phyloP scores from a whole-genome alignment of 2,888 invertebrate species.

The Piscicola geometra region DNA sequence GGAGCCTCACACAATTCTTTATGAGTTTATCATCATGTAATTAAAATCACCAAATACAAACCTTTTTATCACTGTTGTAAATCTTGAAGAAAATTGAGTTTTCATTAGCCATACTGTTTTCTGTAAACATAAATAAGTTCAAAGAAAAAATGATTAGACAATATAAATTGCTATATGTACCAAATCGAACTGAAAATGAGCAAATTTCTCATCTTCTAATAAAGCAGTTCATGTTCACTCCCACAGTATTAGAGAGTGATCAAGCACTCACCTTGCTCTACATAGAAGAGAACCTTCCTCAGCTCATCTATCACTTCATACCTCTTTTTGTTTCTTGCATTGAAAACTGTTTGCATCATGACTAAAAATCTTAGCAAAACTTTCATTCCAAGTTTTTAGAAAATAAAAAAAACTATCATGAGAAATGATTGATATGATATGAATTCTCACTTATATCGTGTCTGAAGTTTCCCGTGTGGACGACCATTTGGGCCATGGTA shows the following conservation, averaged over 20 bases:
- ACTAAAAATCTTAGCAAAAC: background rate
- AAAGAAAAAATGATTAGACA: no score
- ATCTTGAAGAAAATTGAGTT: constrained; percentile 26
- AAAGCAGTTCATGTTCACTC: no score
- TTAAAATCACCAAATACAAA: no score
- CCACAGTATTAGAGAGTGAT: no score
- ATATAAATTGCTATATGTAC: no score
- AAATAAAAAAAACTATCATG: background rate
- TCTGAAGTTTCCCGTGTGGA: constrained; percentile 43
- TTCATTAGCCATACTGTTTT: background rate
- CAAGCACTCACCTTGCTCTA: constrained; percentile 40
- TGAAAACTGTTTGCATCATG: constrained; percentile 39
- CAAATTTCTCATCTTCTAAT: no score
- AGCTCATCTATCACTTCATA: constrained; percentile 43
- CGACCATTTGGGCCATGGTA: constrained; percentile 42
- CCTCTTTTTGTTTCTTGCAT: constrained; percentile 36
- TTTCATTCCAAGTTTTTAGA: background rate
- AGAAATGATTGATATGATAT: background rate
- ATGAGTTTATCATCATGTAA: no score
- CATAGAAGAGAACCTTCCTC: constrained; percentile 41
- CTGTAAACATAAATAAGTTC: constrained; percentile 5
- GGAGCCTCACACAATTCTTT: background rate
- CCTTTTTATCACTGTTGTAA: constrained; percentile 21
- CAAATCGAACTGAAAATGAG: no score
- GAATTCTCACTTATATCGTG: constrained; percentile 37